phyloP scores from a whole-genome alignment of 2,113 vertebrate genomes.

The Siniperca chuatsi region DNA sequence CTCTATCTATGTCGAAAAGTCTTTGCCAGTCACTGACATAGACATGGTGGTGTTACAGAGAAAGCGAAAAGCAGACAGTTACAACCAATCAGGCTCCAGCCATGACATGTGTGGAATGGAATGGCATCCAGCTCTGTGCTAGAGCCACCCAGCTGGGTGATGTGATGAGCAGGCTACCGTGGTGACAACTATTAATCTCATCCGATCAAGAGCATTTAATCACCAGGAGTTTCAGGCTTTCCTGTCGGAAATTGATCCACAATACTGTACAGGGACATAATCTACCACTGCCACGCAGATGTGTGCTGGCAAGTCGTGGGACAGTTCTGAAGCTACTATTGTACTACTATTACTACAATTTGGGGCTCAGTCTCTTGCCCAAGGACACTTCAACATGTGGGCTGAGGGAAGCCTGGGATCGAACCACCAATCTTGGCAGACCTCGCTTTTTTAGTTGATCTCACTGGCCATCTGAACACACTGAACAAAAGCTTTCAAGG shows the following conservation, averaged over 20 bases:
- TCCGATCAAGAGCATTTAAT: not conserved
- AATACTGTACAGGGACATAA: not conserved
- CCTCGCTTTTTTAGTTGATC: not conserved
- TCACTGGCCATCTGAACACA: not conserved
- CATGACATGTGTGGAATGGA: not conserved
- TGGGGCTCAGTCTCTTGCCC: no score
- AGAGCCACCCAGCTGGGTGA: not conserved
- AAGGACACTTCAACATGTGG: no score
- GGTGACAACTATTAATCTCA: not conserved
- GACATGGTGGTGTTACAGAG: not conserved
- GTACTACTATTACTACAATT: no score
- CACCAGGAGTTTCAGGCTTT: not conserved
- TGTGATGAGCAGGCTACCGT: not conserved
- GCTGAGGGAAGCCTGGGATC: no score
- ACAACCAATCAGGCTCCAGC: not conserved
- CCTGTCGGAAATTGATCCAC: not conserved
- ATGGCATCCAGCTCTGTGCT: not conserved
- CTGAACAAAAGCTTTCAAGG: not conserved
- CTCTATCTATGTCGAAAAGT: not conserved
- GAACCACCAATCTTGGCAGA: not conserved
- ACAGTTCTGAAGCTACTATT: not conserved
- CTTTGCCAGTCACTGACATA: not conserved
- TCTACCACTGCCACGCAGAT: not conserved
- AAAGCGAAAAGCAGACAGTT: not conserved
- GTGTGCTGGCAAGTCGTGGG: not conserved